phyloP scores from a whole-genome alignment of 2,113 vertebrate species.

The Dicaeum eximium region DNA sequence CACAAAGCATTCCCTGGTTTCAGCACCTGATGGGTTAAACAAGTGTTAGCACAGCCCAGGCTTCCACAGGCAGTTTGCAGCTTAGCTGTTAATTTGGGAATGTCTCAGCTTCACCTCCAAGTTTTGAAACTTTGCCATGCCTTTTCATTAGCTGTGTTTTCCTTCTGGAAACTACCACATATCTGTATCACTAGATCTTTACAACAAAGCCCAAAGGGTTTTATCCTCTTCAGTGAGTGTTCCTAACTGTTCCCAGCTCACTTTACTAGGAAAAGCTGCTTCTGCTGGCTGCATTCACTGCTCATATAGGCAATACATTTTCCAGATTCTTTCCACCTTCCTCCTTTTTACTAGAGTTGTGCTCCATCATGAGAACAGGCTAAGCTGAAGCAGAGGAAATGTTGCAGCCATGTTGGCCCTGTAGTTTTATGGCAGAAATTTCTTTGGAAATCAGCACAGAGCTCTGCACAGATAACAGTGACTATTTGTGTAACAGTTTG shows the following conservation, averaged over 20 bases:
- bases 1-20: neutral
- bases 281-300: neutral
- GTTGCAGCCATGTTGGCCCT: neutral
- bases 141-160: slow-evolving; percentile 12
- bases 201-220: neutral
- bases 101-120: neutral
- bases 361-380: neutral
- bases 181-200: neutral
- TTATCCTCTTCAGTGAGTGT: neutral
- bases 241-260: neutral
- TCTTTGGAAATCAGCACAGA: neutral
- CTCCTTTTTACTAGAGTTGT: neutral
- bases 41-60: neutral
- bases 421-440: neutral
- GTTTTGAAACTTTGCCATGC: neutral
- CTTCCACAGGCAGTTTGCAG: neutral
- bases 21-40: neutral
- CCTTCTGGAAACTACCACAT: neutral
- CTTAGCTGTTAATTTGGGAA: neutral
- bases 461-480: neutral
- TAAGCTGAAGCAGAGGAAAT: neutral
- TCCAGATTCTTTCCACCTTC: slow-evolving; percentile 24
- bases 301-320: neutral
- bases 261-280: slow-evolving; percentile 2
- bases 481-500: neutral